A percentile compares a stretch with the other conserved stretches of the same genome.
These are phyloP conservation scores for Lepilemur septentrionalis DNA, from an alignment of 2,797 vertebrate genomes.

Conservation along the genomic window DNA sequence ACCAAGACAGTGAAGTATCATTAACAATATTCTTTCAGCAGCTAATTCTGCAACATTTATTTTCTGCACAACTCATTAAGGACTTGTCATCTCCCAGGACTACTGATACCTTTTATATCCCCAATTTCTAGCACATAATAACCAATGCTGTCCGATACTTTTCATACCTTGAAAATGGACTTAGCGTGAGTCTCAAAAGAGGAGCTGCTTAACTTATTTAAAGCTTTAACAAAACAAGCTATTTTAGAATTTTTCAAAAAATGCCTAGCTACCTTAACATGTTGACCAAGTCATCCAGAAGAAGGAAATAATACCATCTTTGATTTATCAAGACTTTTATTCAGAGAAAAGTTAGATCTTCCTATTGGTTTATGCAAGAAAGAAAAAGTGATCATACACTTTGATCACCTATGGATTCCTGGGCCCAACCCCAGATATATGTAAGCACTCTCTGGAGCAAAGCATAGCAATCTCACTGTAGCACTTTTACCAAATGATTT, in stretches of 20 bases:
- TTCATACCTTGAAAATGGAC: not conserved
- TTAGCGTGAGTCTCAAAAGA: not conserved
- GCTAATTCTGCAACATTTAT: not conserved
- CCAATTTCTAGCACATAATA: not conserved
- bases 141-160: not conserved
- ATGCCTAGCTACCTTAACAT: not conserved
- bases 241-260: not conserved
- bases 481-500: not conserved
- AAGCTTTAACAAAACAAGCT: not conserved
- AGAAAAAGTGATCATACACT: not conserved
- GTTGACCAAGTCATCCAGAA: not conserved
- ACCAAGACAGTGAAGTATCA: not conserved
- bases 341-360: not conserved
- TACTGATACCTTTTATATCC: not conserved
- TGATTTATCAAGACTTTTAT: not conserved
- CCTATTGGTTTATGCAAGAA: not conserved
- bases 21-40: not conserved
- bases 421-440: not conserved
- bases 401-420: not conserved
- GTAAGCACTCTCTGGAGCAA: not conserved
- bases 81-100: not conserved
- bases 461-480: not conserved
- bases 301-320: not conserved
- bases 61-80: not conserved
- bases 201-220: not conserved